Evolutionary conservation across 1,140 invertebrate genomes (phyloP).

Genomic region (Platyura marginata): DNA sequence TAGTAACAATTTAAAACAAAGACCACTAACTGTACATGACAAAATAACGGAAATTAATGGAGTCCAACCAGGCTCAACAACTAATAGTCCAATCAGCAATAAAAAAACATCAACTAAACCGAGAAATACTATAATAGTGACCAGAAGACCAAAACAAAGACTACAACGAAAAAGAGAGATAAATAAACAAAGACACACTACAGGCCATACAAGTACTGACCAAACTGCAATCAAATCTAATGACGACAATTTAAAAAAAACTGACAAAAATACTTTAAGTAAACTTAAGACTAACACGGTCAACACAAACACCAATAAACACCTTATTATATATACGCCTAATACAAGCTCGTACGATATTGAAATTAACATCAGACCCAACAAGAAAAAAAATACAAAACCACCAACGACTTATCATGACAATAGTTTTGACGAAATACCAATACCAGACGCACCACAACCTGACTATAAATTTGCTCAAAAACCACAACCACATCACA

Average conservation of each 20-base stretch:
- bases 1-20: background rate
- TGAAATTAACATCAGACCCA: conserved; percentile 23
- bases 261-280: background rate
- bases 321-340: conserved; percentile 7
- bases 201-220: background rate
- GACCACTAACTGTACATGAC: background rate
- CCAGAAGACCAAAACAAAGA: too few species aligned
- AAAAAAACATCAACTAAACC: too few species aligned
- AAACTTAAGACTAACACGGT: background rate
- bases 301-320: background rate
- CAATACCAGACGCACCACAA: too few species aligned
- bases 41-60: too few species aligned
- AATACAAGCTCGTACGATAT: conserved; percentile 20
- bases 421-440: too few species aligned
- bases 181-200: background rate
- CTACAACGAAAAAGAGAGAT: conserved; percentile 1
- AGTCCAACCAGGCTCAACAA: too few species aligned
- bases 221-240: background rate
- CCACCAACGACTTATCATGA: too few species aligned
- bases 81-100: too few species aligned
- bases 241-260: background rate
- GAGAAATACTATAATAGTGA: too few species aligned
- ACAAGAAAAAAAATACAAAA: too few species aligned
- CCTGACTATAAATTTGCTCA: too few species aligned
- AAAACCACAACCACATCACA: conserved; percentile 3